Evolutionary conservation across 2,113 vertebrate genomes (phyloP), one percentile per base, ranked within the genome.

Genomic region (Mohoua ochrocephala): DNA sequence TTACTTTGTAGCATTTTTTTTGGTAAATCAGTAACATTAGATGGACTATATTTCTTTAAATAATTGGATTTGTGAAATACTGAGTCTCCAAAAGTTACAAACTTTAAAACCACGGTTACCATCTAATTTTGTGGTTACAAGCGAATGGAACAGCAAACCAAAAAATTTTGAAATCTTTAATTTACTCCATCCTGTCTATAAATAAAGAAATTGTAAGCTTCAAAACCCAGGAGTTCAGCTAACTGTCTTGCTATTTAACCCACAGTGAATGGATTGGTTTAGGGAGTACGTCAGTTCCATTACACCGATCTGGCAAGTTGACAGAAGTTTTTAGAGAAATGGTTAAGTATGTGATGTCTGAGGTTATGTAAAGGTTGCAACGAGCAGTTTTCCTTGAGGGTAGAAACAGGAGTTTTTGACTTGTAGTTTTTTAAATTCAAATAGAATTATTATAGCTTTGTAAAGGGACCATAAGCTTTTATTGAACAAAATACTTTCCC

Each of bases 91-190:
- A 81, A 81, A 31, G 13, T 54, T 71, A 42, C 17, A 80, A 17
- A 80, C 31, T 69, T 92, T 35, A 79, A 76, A 89, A 91, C 73
- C 15, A 17, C 4, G 0, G 54, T 41, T 89, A 52, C 70, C 35
- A 45, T 93, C 42, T 93, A 63, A 76, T 94, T 94, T 94, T 87
- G 49, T 91, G 93, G 79, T 74, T 77, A 49, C 10, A 60, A 87
- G 15, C 28, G 53, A 95, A 76, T 56, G n/a, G 44, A 94, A 83
- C 33, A 64, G 71, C 59, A 90, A 91, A 59, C 57, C 50, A 91
- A 87, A 74, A 68, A 81, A 50, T 33, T 54, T 50, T 31, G 41
- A 77, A 73, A 81, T 84, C 77, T 95, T 53, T 87, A 63, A 87
- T 96, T 96, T 92, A 33, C 35, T 94, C 17, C 24, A 61, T 83